Evolutionary conservation across 2,113 vertebrate genomes (phyloP), one percentile per base, ranked within the genome.

Genomic region (Corythoichthys haematopterus): DNA sequence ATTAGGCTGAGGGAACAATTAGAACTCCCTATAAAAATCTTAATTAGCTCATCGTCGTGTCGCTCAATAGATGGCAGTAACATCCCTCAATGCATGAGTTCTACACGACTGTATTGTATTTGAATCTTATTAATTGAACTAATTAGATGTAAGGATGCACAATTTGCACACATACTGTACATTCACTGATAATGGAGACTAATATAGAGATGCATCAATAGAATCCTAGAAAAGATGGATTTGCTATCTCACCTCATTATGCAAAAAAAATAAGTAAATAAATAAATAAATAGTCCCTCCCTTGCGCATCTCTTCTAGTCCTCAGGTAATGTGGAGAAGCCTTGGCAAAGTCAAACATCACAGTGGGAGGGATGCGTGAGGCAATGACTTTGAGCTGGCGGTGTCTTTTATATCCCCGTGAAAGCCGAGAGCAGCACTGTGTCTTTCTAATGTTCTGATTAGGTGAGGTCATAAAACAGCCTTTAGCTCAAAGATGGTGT

Each of bases 41-140:
- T 75, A 74, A 70, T 77, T 78, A 87, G 87, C 79, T 84, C 83
- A 83, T 80, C 86, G 85, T 90, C 83, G 70, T 36, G 79, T 83
- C 84, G 87, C 88, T 92, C 91, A 90, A 91, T 92, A 92, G 92
- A 91, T 92, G 92, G 92, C 92, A 91, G 90, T 90, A 91, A 91
- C 90, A 90, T 91, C 79, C 89, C 85, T 91, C 92, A 84, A 86
- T 91, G 84, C 76, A 78, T 81, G 75, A 85, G 77, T 86, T 73
- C 20, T 20, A 10, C 51, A 53, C 16, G 7, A 52, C 2, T n/a
- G 50, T n/a, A 46, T 37, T 9, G 4, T 47, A 10, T 28, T 11
- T n/a, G 35, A n/a, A n/a, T n/a, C n/a, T n/a, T n/a, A n/a, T n/a
- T n/a, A n/a, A n/a, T n/a, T n/a, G n/a, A n/a, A n/a, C n/a, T n/a